Percentiles rank a stretch among this genome's conserved stretches.
phyloP scores from a whole-genome alignment of 2,888 invertebrate species.

The Drosophila mimetica region DNA sequence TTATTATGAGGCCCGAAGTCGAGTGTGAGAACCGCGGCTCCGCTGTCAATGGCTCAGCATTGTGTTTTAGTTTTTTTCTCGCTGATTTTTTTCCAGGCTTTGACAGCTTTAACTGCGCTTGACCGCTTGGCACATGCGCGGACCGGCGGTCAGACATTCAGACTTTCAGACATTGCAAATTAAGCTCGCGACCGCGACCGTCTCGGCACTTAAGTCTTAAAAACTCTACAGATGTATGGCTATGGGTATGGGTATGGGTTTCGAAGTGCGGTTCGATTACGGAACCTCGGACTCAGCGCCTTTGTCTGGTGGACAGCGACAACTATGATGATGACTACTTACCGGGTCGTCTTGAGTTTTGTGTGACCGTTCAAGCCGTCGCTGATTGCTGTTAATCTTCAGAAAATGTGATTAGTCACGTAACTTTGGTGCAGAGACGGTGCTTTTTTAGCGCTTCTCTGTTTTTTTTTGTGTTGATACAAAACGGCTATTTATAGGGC shows the following conservation, averaged over 20 bases:
- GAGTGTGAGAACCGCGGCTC: constrained; percentile 75
- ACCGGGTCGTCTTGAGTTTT: constrained; percentile 31
- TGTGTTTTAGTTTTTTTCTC: constrained; percentile 37
- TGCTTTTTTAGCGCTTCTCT: constrained; percentile 8
- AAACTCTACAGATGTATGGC: constrained; percentile 37
- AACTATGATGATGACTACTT: constrained; percentile 76
- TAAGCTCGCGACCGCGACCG: constrained; percentile 74
- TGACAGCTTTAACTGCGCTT: constrained; percentile 79
- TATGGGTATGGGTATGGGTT: constrained; percentile 2
- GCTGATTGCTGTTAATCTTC: constrained; percentile 78
- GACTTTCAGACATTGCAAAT: constrained; percentile 67
- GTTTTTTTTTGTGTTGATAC: constrained; percentile 17
- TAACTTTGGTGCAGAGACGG: constrained; percentile 69
- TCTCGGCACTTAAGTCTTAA: constrained; percentile 60
- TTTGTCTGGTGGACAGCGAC: constrained; percentile 78
- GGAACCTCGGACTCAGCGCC: constrained; percentile 70
- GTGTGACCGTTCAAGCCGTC: constrained; percentile 50
- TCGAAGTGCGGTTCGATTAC: constrained; percentile 64
- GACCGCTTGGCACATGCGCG: constrained; percentile 78
- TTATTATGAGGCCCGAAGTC: constrained; percentile 69
- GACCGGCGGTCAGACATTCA: constrained; percentile 53
- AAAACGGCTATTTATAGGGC: constrained; percentile 46
- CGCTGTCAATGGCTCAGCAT: constrained; percentile 71
- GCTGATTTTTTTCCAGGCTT: constrained; percentile 38
- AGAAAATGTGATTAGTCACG: constrained; percentile 81